Evolutionary conservation across 2,113 vertebrate genomes (phyloP).

Genomic region (Pampusana beccarii): DNA sequence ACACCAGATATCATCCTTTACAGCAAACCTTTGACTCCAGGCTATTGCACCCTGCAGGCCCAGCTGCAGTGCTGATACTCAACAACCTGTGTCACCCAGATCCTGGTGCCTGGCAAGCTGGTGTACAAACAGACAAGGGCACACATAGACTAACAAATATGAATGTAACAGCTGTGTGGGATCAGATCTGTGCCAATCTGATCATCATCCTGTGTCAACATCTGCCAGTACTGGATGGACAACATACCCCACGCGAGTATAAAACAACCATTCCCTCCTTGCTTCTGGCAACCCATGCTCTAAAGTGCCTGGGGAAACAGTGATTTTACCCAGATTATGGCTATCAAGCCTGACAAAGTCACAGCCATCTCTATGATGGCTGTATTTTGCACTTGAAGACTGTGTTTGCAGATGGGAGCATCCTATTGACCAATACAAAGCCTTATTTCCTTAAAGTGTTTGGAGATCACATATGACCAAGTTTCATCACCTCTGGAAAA

Average conservation of each 20-base stretch:
- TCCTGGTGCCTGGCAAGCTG: background rate
- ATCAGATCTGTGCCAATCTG: background rate
- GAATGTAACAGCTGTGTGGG: background rate
- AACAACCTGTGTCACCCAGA: background rate
- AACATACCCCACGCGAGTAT: background rate
- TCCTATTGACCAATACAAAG: background rate
- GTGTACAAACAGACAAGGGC: background rate
- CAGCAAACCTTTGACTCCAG: background rate
- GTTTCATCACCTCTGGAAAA: background rate
- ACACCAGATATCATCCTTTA: background rate
- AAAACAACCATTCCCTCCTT: background rate
- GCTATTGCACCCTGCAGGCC: background rate
- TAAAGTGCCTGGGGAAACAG: background rate
- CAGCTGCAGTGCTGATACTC: background rate
- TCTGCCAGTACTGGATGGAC: background rate
- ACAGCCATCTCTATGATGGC: background rate
- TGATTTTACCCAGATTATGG: background rate
- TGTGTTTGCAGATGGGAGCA: background rate
- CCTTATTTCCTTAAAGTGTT: background rate
- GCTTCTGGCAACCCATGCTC: background rate
- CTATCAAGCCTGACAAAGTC: background rate
- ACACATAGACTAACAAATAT: background rate
- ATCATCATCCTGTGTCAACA: background rate
- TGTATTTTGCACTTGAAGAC: background rate
- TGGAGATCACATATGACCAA: background rate